Evolutionary conservation across 2,113 vertebrate genomes (phyloP).

Genomic region (Murina feae): DNA sequence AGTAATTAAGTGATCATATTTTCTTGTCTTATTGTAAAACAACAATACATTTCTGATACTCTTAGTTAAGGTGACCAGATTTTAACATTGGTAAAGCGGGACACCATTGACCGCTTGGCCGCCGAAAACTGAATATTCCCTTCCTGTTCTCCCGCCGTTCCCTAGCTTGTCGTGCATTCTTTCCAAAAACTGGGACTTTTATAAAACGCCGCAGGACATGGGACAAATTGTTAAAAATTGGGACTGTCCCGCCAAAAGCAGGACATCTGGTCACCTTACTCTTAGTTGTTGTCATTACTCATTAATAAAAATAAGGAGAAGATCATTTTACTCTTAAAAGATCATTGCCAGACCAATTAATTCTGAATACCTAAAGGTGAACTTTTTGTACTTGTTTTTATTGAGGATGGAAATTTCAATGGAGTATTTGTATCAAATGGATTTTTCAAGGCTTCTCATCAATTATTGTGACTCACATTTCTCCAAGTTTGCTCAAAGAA

Average conservation of each 20-base stretch:
- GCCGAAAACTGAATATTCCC: too few species aligned
- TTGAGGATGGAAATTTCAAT: background rate
- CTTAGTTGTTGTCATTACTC: background rate
- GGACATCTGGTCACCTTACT: too few species aligned
- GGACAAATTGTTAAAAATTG: too few species aligned
- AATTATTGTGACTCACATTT: background rate
- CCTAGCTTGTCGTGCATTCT: too few species aligned
- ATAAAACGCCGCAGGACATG: too few species aligned
- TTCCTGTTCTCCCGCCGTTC: too few species aligned
- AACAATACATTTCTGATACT: background rate
- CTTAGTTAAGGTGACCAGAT: too few species aligned
- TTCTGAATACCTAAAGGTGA: background rate
- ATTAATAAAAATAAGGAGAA: conserved; percentile 8
- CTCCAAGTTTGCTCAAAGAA: background rate
- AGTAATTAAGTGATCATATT: conserved; percentile 22
- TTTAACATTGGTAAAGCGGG: too few species aligned
- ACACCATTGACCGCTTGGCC: too few species aligned
- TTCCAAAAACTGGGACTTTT: too few species aligned
- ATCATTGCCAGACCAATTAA: background rate
- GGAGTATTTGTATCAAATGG: background rate
- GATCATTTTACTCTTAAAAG: background rate
- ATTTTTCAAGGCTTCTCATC: background rate
- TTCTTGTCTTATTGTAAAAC: background rate
- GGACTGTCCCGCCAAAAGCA: too few species aligned
- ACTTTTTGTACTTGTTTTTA: background rate